Evolutionary conservation across 1,140 invertebrate species (phyloP), one percentile per base, ranked within the genome.

Genomic region (Parasteatoda tepidariorum): DNA sequence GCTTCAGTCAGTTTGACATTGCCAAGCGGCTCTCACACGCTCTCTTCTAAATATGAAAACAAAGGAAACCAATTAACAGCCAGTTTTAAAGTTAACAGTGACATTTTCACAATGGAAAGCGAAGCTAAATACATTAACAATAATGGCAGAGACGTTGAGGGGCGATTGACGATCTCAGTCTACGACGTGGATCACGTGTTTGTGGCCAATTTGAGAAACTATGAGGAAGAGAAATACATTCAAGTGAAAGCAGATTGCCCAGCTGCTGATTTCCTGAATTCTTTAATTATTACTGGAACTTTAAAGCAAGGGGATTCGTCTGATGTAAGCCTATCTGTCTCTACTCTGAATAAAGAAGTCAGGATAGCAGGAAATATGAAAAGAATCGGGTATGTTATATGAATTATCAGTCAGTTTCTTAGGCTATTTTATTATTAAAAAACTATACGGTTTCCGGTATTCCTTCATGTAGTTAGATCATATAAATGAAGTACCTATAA

Each of bases 131-230:
- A 71, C 33, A 79, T 73, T n/a, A 84, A 84, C n/a, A 73, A 41
- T 22, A 84, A 85, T 62, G 70, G 82, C 0, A 61, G 85, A 34
- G 85, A 86, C 28, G 71, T 87, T 34, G 85, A 86, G 31, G 66
- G 24, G n/a, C n/a, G 38, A 15, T 66, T 85, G 24, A 30, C 75
- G 9, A 31, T 57, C 22, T 73, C 64, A 18, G 83, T 55, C 66
- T 74, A 67, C 30, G 54, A 64, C 24, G 15, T 68, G 9, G 30
- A 18, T 5, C 83, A 84, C 66, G 13, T 28, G 24, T 7, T 84
- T 28, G 31, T n/a, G 4, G 67, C 54, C 4, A 84, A 33, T 38
- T 18, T 79, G 15, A 84, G 79, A 24, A 79, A 79, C 18, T 84
- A 84, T 38, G 74, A 79, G 13, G 54, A 28, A 11, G 83, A 84